Base-by-base conservation (phyloP, 1,140 invertebrate species). In the Cardiocondyla obscurior region DNA sequence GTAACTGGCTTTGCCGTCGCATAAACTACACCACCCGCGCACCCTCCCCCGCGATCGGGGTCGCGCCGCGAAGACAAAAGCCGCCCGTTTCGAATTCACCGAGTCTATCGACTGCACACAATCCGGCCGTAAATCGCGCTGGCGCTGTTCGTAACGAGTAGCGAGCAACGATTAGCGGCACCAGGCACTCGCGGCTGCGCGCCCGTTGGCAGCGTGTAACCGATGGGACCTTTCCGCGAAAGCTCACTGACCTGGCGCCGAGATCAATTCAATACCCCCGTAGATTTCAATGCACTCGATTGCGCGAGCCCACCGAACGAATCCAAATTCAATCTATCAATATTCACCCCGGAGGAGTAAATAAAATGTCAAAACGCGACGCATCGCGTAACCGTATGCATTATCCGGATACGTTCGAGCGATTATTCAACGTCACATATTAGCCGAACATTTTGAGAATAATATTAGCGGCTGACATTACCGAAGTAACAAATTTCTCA, bases 221-320 rank as follows among this genome's bases (percentile, higher is more conserved):
- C 85, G 81, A 67, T 62, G 85, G 14, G 84, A 86, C 65, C 85
- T 87, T 87, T 86, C 74, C 60, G 51, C 81, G 81, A 83, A 86
- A 86, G n/a, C 85, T 53, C 69, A 42, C n/a, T 69, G n/a, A 28
- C 30, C 22, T 7, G 64, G 55, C 49, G 60, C 53, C 49, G 30
- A 25, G 46, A 39, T 74, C 55, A 28, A 67, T 67, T 39, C 33
- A 42, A 49, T 57, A 74, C 60, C 19, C 19, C 19, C 36, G 7
- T 73, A 19, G 33, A 57, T 12, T 73, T 33, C 28, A 1, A 62
- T 19, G 25, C 25, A 33, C 19, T 58, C 36, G 30, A 74, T 44
- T n/a, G 70, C 19, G 19, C 57, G 19, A 49, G 25, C 49, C 58
- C 16, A 36, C 30, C 25, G 12, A 3, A 28, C 12, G 12, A 51